Conservation (phyloP, 2,888 invertebrate species). For the Onthophagus sagittarius region DNA sequence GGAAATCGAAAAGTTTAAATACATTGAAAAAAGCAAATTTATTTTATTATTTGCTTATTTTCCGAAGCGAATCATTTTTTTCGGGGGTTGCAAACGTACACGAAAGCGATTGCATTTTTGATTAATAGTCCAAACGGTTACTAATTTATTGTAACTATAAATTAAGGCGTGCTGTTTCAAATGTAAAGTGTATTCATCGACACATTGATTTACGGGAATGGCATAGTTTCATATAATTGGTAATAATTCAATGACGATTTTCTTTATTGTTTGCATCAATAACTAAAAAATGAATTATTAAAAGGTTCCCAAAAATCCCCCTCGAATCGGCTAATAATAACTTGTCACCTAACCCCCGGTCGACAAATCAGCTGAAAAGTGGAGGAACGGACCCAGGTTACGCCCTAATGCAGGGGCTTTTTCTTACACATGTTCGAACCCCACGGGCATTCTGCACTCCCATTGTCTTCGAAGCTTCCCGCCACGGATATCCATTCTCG, state of each 20-base stretch:
- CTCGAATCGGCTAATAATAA: not conserved
- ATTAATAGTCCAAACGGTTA: constrained; percentile 11
- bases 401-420: constrained; percentile 8
- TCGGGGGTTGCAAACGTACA: not conserved
- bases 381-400: constrained; percentile 7
- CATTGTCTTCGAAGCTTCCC: not conserved
- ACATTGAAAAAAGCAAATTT: constrained; percentile 4
- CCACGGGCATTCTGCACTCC: not conserved
- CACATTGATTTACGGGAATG: not conserved
- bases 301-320: not conserved
- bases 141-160: constrained; percentile 20
- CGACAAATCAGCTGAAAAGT: not conserved
- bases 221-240: not conserved
- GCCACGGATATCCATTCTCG: not conserved
- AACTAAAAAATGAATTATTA: not conserved
- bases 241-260: not conserved
- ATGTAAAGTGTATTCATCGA: constrained; percentile 16
- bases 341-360: not conserved
- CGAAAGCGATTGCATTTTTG: constrained; percentile 2
- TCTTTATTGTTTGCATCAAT: not conserved
- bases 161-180: constrained; percentile 9
- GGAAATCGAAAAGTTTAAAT: not conserved
- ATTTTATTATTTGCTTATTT: constrained; percentile 8
- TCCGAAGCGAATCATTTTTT: not conserved
- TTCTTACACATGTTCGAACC: constrained; percentile 10